Evolutionary conservation across 2,888 invertebrate genomes (phyloP), one percentile per base, ranked within the genome.

Genomic region (Rhagonycha fulva): DNA sequence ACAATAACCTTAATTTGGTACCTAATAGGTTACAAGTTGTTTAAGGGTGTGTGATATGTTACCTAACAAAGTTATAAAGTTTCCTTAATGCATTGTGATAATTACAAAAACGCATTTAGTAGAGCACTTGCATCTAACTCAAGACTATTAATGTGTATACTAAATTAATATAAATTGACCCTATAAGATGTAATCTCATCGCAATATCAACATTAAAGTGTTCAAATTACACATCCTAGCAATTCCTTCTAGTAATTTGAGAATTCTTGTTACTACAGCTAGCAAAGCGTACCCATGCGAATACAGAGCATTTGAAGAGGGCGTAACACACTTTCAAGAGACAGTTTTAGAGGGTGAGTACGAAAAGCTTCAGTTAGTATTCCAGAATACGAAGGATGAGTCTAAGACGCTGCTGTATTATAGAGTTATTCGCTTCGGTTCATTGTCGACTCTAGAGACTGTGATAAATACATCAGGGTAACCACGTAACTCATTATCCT

Each of bases 401-500:
- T 70, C 70, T 73, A 74, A 74, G 77, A 79, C 77, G 79, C 74
- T 76, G 70, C 72, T 76, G 80, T 82, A 82, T 84, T 84, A 84
- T 84, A 81, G 80, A 84, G 83, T 83, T 83, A 84, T 83, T 83
- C 84, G 76, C 78, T 80, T 70, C 32, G 78, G 79, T 80, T 84
- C 84, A 83, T 84, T 83, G 84, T 83, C 83, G 84, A 81, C 85
- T 84, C 84, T 80, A 81, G 84, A 84, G 85, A 84, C 84, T 80
- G 82, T 85, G 84, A 85, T 85, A 84, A 84, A 85, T 85, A 84
- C 83, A 84, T 82, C 82, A 82, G 84, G 83, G 84, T 81, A 81
- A 83, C 85, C 84, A 84, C 84, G 84, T 84, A 84, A 84, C 85
- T 85, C 85, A 85, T 85, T 85, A 85, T 83, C 83, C 83, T 83